Evolutionary conservation across 2,113 vertebrate species (phyloP), one percentile per base, ranked within the genome.

Genomic region (Ailurus styani): DNA sequence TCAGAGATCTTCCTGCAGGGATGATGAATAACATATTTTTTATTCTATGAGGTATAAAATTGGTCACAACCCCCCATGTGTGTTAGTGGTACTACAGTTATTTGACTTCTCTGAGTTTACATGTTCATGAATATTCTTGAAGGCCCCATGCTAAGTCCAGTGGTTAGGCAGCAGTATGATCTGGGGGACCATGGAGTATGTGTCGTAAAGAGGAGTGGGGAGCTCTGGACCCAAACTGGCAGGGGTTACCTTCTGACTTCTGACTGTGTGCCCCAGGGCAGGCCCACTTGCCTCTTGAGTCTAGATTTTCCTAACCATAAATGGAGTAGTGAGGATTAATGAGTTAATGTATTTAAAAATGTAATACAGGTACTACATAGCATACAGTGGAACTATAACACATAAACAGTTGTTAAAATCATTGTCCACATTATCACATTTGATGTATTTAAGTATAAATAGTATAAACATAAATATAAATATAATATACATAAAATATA

Each of bases 171-270:
- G 8, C 52, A 37, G 3, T 10, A 10, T 10, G 40, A 55, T 40
- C 42, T 13, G 37, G 29, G 27, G 40, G 20, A 2, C 37, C 31
- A 5, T 29, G 34, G 7, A 8, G 5, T 10, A 15, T 34, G 13
- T 18, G 3, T 21, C 11, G 4, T 29, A 21, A 2, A 60, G 18
- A 9, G 20, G 11, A 0, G 1, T 14, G 1, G 18, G 2, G 27
- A 77, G 12, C 15, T 60, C 29, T 68, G 21, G 8, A 31, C 6
- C 55, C 12, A 34, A 13, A 25, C 6, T 25, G 11, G 17, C 20
- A 27, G 25, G 7, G 21, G 2, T 62, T 50, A 2, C 8, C 31
- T 75, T 52, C 29, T 68, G 62, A 0, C 23, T 84, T 42, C 55
- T 55, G 50, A 64, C 12, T 45, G 1, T 31, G 37, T 31, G 42